Evolutionary conservation across 2,113 vertebrate genomes (phyloP), one percentile per base, ranked within the genome.

Genomic region (Otis tarda): DNA sequence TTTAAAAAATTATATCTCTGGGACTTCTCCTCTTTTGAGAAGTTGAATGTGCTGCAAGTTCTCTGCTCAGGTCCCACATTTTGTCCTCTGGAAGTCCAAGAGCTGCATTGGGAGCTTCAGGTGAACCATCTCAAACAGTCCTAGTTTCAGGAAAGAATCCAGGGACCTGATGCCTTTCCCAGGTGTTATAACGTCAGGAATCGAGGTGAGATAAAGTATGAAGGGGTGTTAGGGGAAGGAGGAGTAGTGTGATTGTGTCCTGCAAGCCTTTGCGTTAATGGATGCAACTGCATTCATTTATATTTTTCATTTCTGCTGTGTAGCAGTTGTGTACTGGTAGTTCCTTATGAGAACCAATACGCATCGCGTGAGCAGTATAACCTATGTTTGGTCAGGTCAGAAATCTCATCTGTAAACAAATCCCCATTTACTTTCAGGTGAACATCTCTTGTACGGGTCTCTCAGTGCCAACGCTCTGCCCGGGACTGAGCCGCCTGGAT

Each of bases 251-350:
- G 25, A 14, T 61, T 83, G 27, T 61, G 43, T 67, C 53, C 13
- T 37, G 37, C 5, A 52, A 87, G n/a, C 31, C 63, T 85, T 71
- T 65, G 21, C 12, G 8, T 60, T 69, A 23, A 20, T 0, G 7
- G 24, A 21, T 0, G 2, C 10, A 8, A 9, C n/a, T 69, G 5
- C 14, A 12, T 74, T 78, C 2, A 3, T 67, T 57, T 41, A 0
- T 20, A 16, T 52, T 64, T 83, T 77, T 60, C 10, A 4, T 74
- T 60, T 22, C 5, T 2, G 8, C 24, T 59, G 0, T 1, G 0
- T 24, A 52, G 31, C 23, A 61, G 25, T 35, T 12, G 31, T 28
- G 53, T 20, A 18, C 71, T 52, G 75, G 14, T 76, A 11, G 6
- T 14, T 85, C 57, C 28, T 68, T 30, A 12, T 3, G 12, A 49